phyloP scores from a whole-genome alignment of 2,113 vertebrate genomes.

The Corydoras maculifer region DNA sequence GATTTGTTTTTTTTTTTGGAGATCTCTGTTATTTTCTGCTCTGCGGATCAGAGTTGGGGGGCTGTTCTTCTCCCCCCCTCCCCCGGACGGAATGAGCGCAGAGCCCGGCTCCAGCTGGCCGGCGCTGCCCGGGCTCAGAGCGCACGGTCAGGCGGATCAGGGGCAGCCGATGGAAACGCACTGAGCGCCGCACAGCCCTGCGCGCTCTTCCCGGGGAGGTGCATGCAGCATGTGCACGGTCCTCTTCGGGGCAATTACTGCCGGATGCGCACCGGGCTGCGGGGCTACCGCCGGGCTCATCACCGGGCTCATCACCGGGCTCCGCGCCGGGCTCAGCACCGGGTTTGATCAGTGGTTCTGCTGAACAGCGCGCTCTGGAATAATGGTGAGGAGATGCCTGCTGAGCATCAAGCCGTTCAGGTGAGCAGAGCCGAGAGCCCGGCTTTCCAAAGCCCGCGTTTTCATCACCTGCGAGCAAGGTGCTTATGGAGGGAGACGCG shows the following conservation, averaged over 20 bases:
- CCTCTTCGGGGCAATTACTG: not conserved
- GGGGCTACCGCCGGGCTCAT: not conserved
- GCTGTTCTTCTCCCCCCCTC: not conserved
- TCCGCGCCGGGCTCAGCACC: not conserved
- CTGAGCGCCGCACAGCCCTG: not conserved
- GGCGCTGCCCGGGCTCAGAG: not conserved
- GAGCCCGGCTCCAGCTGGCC: not conserved
- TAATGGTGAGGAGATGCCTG: slow-evolving; percentile 84
- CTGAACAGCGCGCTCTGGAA: slow-evolving; percentile 30
- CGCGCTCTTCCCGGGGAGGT: not conserved
- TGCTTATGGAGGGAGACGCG: too few relatives aligned
- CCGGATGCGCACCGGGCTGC: not conserved
- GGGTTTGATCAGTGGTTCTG: slow-evolving; percentile 11
- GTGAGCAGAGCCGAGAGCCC: slow-evolving; percentile 60
- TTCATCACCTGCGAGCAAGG: too few relatives aligned
- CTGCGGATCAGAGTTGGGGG: slow-evolving; percentile 4
- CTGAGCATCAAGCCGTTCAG: slow-evolving; percentile 96
- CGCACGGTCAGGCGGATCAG: not conserved
- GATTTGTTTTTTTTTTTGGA: too few relatives aligned
- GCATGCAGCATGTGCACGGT: slow-evolving; percentile 23
- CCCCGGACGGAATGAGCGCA: not conserved
- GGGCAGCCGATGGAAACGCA: not conserved
- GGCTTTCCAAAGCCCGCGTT: too few relatives aligned
- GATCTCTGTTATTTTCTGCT: not conserved
- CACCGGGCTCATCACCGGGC: not conserved